Conservation (phyloP, 2,113 vertebrate genomes). For the Cygnus atratus region DNA sequence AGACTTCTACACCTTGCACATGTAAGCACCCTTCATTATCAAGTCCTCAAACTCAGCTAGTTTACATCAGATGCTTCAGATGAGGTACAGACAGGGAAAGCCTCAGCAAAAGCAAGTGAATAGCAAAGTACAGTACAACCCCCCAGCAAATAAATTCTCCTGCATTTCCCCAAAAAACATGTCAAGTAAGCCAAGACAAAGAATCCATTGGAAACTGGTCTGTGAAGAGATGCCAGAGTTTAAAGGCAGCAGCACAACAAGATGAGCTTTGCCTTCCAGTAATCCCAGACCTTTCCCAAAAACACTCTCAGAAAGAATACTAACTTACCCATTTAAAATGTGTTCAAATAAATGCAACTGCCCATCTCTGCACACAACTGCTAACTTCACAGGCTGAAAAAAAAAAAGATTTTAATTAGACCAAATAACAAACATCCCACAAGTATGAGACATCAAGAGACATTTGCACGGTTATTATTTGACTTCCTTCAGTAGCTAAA, state of each 20-base stretch:
- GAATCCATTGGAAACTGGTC: not conserved
- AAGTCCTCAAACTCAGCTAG: not conserved
- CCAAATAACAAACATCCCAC: not conserved
- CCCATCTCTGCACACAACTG: conserved; percentile 93
- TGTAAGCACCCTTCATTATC: not conserved
- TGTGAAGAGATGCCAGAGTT: not conserved
- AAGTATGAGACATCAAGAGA: not conserved
- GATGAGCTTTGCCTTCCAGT: not conserved
- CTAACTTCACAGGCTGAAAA: conserved; percentile 91
- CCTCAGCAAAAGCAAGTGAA: not conserved
- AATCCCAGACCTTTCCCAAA: not conserved
- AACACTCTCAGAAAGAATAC: not conserved
- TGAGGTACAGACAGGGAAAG: not conserved
- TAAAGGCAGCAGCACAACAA: not conserved
- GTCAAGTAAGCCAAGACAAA: not conserved
- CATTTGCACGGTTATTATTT: not conserved
- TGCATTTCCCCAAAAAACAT: not conserved
- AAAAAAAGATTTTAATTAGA: not conserved
- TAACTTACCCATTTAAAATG: conserved; percentile 94
- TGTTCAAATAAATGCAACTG: conserved; percentile 97
- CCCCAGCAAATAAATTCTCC: not conserved
- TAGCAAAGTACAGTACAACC: not conserved
- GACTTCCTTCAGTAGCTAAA: not conserved
- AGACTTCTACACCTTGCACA: not conserved
- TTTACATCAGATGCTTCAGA: not conserved